These are phyloP conservation scores for Sicus ferrugineus DNA, from an alignment of 2,888 invertebrate genomes.

Conservation along the genomic window DNA sequence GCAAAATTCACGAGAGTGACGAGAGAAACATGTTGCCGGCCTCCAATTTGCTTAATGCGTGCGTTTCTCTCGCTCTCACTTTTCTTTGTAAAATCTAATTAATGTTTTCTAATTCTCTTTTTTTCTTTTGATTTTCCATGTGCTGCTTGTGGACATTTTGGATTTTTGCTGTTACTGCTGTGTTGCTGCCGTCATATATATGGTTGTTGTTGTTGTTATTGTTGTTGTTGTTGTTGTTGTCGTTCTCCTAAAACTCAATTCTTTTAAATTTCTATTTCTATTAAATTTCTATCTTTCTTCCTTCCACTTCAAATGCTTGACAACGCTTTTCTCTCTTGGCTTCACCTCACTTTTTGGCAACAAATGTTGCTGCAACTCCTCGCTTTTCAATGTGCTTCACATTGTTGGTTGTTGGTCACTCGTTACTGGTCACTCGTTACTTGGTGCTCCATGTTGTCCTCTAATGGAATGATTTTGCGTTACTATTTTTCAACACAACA, in stretches of 20 bases:
- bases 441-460: background rate
- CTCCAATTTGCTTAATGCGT: no score
- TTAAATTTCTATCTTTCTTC: constrained; percentile 10
- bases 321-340: constrained; percentile 32
- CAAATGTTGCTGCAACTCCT: constrained; percentile 36
- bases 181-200: constrained; percentile 4
- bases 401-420: background rate
- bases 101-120: background rate
- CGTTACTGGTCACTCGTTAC: background rate
- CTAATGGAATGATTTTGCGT: constrained; percentile 8
- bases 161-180: background rate
- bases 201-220: background rate
- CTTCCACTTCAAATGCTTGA: constrained; percentile 1
- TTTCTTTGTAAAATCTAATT: no score
- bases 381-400: constrained; percentile 38
- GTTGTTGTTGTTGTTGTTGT: background rate
- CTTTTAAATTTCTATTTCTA: background rate
- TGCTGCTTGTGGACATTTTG: no score
- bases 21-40: no score
- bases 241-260: no score
- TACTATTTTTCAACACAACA: constrained; percentile 15
- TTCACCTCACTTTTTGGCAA: constrained; percentile 10
- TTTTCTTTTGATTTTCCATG: no score
- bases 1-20: no score
- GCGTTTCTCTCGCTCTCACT: no score